phyloP scores from a whole-genome alignment of 2,888 invertebrate genomes.

The Perdita meconis region DNA sequence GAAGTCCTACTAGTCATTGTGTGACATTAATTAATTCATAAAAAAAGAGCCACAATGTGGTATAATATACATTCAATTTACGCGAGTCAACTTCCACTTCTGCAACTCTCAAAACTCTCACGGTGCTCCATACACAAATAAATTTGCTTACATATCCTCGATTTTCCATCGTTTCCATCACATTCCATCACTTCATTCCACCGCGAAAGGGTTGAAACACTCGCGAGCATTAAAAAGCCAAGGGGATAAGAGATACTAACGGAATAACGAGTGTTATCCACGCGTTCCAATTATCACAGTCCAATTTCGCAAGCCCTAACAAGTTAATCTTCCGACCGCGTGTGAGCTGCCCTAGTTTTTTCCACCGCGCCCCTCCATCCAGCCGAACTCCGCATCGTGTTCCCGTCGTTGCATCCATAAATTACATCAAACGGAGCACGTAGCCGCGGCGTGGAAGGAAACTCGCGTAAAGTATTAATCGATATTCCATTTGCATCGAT shows the following conservation, averaged over 20 bases:
- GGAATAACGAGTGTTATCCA: conserved; percentile 5
- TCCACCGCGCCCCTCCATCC: not conserved
- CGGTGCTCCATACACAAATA: too few species aligned
- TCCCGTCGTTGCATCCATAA: conserved; percentile 34
- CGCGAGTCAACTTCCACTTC: too few species aligned
- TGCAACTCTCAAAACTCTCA: too few species aligned
- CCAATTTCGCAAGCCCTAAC: not conserved
- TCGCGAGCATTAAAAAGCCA: not conserved
- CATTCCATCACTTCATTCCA: not conserved
- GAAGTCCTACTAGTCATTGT: too few species aligned
- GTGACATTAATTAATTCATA: too few species aligned
- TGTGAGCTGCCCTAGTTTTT: not conserved
- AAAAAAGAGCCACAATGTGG: too few species aligned
- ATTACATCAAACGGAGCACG: conserved; percentile 28
- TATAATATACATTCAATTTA: too few species aligned
- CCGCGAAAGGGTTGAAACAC: not conserved
- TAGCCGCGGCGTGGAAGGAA: not conserved
- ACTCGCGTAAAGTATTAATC: conserved; percentile 44
- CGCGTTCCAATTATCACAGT: conserved; percentile 11
- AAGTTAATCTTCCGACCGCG: conserved; percentile 24
- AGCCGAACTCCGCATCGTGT: conserved; percentile 17
- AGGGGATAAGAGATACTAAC: not conserved
- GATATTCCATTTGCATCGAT: conserved; percentile 52
- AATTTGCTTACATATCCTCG: too few species aligned
- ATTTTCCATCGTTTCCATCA: too few species aligned